Evolutionary conservation across 2,113 vertebrate genomes (phyloP), one percentile per base, ranked within the genome.

Genomic region (Phainopepla nitens): DNA sequence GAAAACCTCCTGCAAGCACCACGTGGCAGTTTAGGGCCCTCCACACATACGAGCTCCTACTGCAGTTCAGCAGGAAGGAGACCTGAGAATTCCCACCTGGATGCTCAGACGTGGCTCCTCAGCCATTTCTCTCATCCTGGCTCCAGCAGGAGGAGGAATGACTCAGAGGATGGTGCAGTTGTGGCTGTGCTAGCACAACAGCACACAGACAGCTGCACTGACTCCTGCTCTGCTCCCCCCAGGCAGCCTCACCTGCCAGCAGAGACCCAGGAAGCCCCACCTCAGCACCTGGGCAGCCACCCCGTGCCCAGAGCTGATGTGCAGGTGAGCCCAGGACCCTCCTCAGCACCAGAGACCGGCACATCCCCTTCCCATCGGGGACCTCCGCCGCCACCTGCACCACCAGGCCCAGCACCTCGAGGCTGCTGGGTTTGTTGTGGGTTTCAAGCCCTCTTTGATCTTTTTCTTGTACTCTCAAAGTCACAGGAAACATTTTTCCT

Each of bases 311-410:
- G 29, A n/a, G 20, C 15, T 15, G 45, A n/a, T 1, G 5, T 8
- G 14, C 36, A 36, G 49, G n/a, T 0, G 0, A 45, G 58, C 15
- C 5, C 7, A 2, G 49, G 13, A 56, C 20, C 17, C 6, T 22
- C 47, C 39, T 12, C 10, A 33, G 28, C 0, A 1, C 27, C 35
- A 28, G 28, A 53, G 64, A 70, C 6, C 29, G 78, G 20, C 33
- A 10, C 17, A 31, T 3, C n/a, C 27, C 18, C 36, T 29, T 10
- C 3, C 0, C 24, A 35, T 4, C 4, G 0, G 31, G 51, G 25
- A 58, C 47, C 33, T 10, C 33, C 21, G 1, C 56, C n/a, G n/a
- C 44, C 71, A 9, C 25, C 17, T 0, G 3, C 51, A 53, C 53
- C 27, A 3, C 42, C 58, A 13, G 23, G 15, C 35, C 19, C 86